Evolutionary conservation across 2,113 vertebrate species (phyloP).

Genomic region (Megaleporinus macrocephalus): DNA sequence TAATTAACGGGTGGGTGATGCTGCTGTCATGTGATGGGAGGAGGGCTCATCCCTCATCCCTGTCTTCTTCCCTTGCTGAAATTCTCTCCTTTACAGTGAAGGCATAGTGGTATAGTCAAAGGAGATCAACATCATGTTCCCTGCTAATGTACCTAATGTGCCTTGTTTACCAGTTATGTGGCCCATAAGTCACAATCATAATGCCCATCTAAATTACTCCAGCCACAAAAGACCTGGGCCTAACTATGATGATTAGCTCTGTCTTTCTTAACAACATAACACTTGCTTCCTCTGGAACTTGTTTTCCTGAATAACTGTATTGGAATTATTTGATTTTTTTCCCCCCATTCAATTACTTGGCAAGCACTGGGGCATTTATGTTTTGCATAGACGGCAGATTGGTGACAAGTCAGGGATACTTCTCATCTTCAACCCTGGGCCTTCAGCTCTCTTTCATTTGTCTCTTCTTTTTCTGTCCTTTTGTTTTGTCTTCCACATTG

Average conservation of each 20-base stretch:
- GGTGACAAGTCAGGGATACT: conserved; percentile 5
- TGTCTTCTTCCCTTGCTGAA: not conserved
- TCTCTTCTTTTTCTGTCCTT: conserved; percentile 42
- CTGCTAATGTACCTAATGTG: not conserved
- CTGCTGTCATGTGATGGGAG: conserved; percentile 14
- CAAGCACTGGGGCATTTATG: not conserved
- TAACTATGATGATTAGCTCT: too few species aligned
- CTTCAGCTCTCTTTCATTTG: conserved; percentile 29
- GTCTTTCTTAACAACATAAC: not conserved
- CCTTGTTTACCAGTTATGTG: not conserved
- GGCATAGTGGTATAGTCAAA: not conserved
- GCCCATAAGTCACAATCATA: too few species aligned
- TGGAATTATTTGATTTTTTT: not conserved
- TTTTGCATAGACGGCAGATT: conserved; percentile 22
- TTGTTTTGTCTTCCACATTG: conserved; percentile 37
- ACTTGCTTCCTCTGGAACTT: not conserved
- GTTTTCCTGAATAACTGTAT: not conserved
- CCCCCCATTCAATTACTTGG: conserved; percentile 3
- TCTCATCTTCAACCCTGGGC: not conserved
- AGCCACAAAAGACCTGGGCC: too few species aligned
- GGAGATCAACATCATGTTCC: not conserved
- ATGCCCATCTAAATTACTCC: too few species aligned
- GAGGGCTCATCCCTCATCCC: not conserved
- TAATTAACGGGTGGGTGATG: conserved; percentile 36
- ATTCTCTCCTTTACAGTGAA: not conserved